These are phyloP conservation scores for Nycticorax nycticorax DNA, from an alignment of 2,113 vertebrate species.

Conservation along the genomic window DNA sequence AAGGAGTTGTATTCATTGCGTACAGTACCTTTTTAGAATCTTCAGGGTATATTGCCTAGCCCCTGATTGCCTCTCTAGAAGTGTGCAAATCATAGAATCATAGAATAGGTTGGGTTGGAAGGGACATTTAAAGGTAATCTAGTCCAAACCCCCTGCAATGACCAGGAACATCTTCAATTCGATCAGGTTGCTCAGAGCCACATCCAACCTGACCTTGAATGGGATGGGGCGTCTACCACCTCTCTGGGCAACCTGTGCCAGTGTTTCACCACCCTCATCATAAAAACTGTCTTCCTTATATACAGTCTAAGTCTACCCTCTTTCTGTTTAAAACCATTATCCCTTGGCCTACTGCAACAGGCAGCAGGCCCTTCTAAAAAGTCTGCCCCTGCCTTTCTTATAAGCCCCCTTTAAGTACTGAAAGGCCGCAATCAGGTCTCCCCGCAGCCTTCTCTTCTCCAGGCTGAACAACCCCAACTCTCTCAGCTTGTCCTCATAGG, in stretches of 20 bases:
- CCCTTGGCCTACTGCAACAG: not conserved
- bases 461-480: not conserved
- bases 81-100: not conserved
- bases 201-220: not conserved
- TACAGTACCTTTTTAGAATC: not conserved
- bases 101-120: not conserved
- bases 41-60: not conserved
- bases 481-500: not conserved
- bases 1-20: not conserved
- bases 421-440: not conserved
- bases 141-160: not conserved
- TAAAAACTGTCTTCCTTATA: not conserved
- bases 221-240: not conserved
- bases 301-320: too few species aligned
- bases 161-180: not conserved
- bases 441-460: not conserved
- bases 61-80: not conserved
- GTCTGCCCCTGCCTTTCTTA: too few species aligned
- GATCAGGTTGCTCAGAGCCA: not conserved
- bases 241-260: not conserved
- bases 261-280: not conserved
- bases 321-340: not conserved
- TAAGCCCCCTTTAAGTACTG: not conserved
- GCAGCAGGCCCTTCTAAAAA: not conserved
- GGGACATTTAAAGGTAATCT: not conserved